Percentiles rank a stretch among this genome's conserved stretches.
Evolutionary conservation across 2,797 vertebrate species (phyloP).

Genomic region (Squalus acanthias): DNA sequence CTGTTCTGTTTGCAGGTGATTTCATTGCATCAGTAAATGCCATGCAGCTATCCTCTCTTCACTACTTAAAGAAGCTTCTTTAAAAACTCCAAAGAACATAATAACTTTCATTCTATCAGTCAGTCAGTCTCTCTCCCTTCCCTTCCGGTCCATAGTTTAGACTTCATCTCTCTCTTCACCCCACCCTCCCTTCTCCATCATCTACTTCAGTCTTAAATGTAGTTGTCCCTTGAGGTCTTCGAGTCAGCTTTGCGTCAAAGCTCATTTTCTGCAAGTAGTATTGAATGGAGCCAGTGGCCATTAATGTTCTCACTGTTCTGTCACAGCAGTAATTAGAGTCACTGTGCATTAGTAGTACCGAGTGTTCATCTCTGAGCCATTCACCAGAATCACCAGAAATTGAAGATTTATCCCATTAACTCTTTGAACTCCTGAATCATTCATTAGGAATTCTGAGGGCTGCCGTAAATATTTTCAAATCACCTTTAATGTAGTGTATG

Average conservation of each 20-base stretch:
- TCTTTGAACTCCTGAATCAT: neutral
- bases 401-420: neutral
- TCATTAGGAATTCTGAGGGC: neutral
- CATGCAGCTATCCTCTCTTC: neutral
- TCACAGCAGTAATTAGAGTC: neutral
- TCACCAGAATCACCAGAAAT: neutral
- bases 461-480: neutral
- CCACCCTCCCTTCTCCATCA: neutral
- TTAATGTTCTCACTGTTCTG: neutral
- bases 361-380: neutral
- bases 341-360: neutral
- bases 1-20: neutral
- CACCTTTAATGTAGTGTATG: neutral
- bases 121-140: neutral
- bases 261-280: neutral
- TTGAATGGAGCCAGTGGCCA: slow-evolving; percentile 12
- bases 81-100: neutral
- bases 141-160: no score
- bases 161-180: neutral
- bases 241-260: neutral
- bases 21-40: neutral
- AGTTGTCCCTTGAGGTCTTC: neutral
- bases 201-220: neutral
- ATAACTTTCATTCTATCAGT: neutral
- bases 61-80: neutral